Base-by-base conservation (phyloP, 2,797 vertebrate genomes). In the Melanotaenia maccullochi region DNA sequence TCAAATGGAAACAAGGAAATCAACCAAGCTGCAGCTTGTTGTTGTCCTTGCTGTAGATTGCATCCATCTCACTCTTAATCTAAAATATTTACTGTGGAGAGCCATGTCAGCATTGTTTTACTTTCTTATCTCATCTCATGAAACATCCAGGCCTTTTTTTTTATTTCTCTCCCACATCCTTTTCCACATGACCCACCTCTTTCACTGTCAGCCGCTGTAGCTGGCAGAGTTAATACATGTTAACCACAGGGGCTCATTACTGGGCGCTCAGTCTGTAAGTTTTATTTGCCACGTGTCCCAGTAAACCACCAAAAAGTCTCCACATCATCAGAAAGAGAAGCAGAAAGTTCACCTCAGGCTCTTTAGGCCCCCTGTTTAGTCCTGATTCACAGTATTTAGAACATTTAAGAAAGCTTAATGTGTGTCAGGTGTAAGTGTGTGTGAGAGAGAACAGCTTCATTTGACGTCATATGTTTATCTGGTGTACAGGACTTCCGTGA, bases 401-500 rank as follows among this genome's bases (percentile, higher is more conserved):
- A 76, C 69, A 70, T 76, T 16, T 68, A 66, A 60, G 25, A 54
- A 75, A 42, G 14, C 3, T 65, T 76, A 63, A 59, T 75, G 58
- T 2, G 20, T 63, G 56, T 73, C 76, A 69, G 61, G 22, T 61
- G 35, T 25, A 16, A 3, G 24, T 64, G 44, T 32, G 24, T 25
- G n/a, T 38, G 18, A 40, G 38, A 40, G 38, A 40, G 35, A 35
- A 32, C 73, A 70, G 47, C 60, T 65, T 25, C 16, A 18, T 36
- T 54, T 78, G 40, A 67, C 18, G 28, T 52, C 32, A 24, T 74
- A 20, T 5, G 12, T 73, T 14, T 4, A 0, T 76, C 52, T 62
- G 67, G 30, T 47, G 2, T 55, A 62, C 87, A 99, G 98, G 97
- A 97, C 92, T 99, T 99, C 87, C 96, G 97, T 68, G 95, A 96